Base-by-base conservation (phyloP, 2,113 vertebrate species). In the Diadophis punctatus region DNA sequence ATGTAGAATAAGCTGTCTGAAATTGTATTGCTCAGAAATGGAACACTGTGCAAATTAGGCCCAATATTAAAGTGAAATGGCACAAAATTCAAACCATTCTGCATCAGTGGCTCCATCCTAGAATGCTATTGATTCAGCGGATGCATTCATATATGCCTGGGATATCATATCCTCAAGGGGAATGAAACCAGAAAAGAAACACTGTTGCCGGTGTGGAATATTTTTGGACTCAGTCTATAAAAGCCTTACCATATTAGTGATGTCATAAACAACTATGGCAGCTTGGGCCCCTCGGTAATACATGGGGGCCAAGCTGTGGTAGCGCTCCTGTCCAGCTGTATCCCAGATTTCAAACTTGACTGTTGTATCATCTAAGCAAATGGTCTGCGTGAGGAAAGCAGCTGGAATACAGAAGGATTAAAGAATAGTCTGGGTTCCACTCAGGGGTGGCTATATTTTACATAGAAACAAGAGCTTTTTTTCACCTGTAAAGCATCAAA, bases 301-400 rank as follows among this genome's bases (percentile, higher is more conserved):
- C 99, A 99, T 99, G 0, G 99, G 99, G 0, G 99, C 99, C 98
- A 99, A 97, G 96, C 99, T 99, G 98, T 99, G 99, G 96, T 99
- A 99, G 53, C 99, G 98, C 94, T 99, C 99, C 95, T 99, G 99
- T 49, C 99, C 99, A 0, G 99, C 99, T 1, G 99, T 99, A 96
- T 99, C 99, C 99, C 99, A 99, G 95, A 99, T 99, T 96, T 99
- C 99, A 97, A 99, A 99, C 97, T 99, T 99, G 95, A 99, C 99
- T 3, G 99, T 99, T 95, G 99, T 99, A 94, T 99, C 99, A 63
- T 99, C 99, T 98, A 99, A 97, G 96, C 99, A 99, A 97, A 99
- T 98, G 0, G 99, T 99, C 98, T 99, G 99, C 95, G 99, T 99
- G 95, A 99, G 98, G 97, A 99, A 99, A 96, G 99, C 99, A 96